Base-by-base conservation (phyloP, 2,888 invertebrate species). In the Thereva unica region DNA sequence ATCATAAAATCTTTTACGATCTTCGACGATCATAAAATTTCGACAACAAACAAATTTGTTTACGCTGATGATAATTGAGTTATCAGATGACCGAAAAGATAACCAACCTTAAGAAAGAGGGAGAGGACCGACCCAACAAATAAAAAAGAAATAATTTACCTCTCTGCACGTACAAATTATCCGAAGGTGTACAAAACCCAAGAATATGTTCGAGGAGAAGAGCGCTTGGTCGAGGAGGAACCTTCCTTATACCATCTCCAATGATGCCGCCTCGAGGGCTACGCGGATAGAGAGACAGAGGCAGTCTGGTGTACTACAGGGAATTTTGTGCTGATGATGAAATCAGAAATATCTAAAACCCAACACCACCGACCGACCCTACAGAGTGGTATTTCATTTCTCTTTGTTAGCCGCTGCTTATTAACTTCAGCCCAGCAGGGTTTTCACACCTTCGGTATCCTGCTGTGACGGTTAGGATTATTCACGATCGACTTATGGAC, bases 361-460 rank as follows among this genome's bases (percentile, higher is more conserved):
- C 23, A 23, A 23, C n/a, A 38, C 37, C 37, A 8, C 34, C 38
- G 47, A 37, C 38, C 38, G 49, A 34, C 44, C 38, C 37, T 35
- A 34, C 42, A 23, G 38, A 52, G 10, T 9, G 52, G 5, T 35
- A 52, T 49, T 47, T 9, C 10, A 40, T 8, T 8, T 23, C 4
- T 6, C n/a, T 10, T 61, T 61, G 49, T 53, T 55, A n/a, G 65
- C 38, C 49, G 12, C n/a, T 59, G 53, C 59, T 50, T 63, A 67
- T 63, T 63, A 63, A 59, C 61, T 55, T 45, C 38, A 53, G 44
- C 61, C 37, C 67, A 67, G 67, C 67, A 67, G 67, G 67, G 67
- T 67, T 63, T 67, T 67, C 67, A 67, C 67, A 67, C 67, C 67
- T 67, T 63, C 35, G 53, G 44, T 47, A 52, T 37, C 67, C 63